phyloP scores from a whole-genome alignment of 1,140 invertebrate genomes.

The Mizuhopecten yessoensis region DNA sequence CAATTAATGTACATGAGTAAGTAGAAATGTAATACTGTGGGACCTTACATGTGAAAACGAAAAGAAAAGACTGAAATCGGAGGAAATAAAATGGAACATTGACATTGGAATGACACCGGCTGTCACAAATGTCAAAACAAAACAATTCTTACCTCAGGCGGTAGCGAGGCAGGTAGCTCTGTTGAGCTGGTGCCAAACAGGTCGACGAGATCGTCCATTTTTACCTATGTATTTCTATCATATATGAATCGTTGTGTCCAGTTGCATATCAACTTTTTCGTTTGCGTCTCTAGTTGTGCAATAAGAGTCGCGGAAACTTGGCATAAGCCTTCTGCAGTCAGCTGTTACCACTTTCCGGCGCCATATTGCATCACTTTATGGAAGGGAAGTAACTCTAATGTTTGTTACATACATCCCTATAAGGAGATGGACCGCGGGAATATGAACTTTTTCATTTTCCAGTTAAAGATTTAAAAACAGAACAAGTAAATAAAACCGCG shows the following conservation, averaged over 20 bases:
- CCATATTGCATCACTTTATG: constrained; percentile 68
- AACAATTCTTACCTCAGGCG: constrained; percentile 82
- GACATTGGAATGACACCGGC: neutral
- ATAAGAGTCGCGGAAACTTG: constrained; percentile 44
- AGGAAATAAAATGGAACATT: neutral
- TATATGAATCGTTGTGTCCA: constrained; percentile 49
- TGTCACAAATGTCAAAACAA: neutral
- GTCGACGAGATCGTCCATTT: constrained; percentile 91
- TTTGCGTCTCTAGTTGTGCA: constrained; percentile 44
- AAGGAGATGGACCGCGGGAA: too few species aligned
- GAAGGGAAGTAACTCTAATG: neutral
- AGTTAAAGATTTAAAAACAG: too few species aligned
- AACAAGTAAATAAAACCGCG: too few species aligned
- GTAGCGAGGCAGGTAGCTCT: constrained; percentile 85
- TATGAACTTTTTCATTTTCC: too few species aligned
- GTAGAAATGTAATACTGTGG: neutral
- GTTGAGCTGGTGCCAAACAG: constrained; percentile 88
- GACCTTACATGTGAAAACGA: neutral
- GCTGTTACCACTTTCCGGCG: constrained; percentile 62
- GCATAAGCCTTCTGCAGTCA: constrained; percentile 49
- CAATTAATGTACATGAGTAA: neutral
- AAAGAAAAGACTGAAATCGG: neutral
- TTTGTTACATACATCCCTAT: neutral
- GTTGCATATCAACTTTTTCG: constrained; percentile 32
- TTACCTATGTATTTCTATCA: constrained; percentile 32